Evolutionary conservation across 2,113 vertebrate species (phyloP), one percentile per base, ranked within the genome.

Genomic region (Rhinichthys klamathensis): DNA sequence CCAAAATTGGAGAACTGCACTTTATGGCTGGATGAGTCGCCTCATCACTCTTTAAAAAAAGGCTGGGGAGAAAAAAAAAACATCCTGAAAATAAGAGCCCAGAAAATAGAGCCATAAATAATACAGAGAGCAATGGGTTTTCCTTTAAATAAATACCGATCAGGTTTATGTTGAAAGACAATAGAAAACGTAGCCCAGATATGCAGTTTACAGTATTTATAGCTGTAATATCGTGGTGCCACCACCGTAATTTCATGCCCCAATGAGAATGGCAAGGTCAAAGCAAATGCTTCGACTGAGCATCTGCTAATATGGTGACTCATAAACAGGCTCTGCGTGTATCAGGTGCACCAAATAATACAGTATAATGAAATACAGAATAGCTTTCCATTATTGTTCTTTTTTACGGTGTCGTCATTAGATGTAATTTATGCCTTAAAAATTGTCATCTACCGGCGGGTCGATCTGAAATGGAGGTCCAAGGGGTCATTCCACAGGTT

Each of bases 181-280:
- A 99, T 99, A 99, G 98, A 97, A 99, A 98, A 97, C 96, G 97
- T 98, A 96, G 98, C 97, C 97, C 97, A 97, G 98, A 98, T 99
- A 98, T 99, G 98, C 98, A 98, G 98, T 99, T 99, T 99, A 99
- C 98, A 99, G 98, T 99, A 99, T 99, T 99, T 99, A 99, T 99
- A 97, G 98, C 98, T 97, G 98, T 99, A 99, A 99, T 99, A 99
- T 98, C 96, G 96, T 98, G 96, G 98, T 99, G 98, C 97, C 98
- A 97, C 96, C 97, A 97, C 97, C 96, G 98, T 99, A 99, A 99
- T 99, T 99, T 99, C 98, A 99, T 99, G 98, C 98, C 98, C 98
- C 98, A 98, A 99, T 99, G 98, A 99, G 98, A 99, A 99, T 97
- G 97, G 97, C 98, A 99, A 99, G 98, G 98, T 99, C 98, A 98